Percentiles rank a stretch among this genome's conserved stretches.
phyloP scores from a whole-genome alignment of 2,797 vertebrate species.

The Harpagifer antarcticus region DNA sequence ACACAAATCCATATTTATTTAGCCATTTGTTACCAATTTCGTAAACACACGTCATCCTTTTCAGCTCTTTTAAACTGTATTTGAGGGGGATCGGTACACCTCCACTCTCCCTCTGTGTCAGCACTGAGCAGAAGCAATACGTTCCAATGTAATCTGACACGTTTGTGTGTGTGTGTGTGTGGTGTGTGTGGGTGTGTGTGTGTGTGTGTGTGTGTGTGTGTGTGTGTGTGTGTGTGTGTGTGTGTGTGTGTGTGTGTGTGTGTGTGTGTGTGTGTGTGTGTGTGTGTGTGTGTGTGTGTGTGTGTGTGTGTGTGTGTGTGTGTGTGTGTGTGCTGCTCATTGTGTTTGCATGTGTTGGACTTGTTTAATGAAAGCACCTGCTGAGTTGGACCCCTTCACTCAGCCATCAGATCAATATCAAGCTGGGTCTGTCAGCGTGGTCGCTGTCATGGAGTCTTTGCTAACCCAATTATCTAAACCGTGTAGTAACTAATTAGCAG shows the following conservation, averaged over 20 bases:
- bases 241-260: neutral
- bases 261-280: slow-evolving; percentile 1
- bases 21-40: slow-evolving; percentile 34
- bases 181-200: slow-evolving; percentile 33
- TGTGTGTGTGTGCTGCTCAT: slow-evolving; percentile 9
- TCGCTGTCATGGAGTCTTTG: slow-evolving; percentile 63
- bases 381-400: slow-evolving; percentile 63
- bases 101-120: slow-evolving; percentile 16
- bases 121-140: neutral
- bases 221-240: neutral
- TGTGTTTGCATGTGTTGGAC: slow-evolving; percentile 34
- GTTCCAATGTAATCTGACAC: slow-evolving; percentile 23
- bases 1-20: slow-evolving; percentile 47
- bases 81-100: slow-evolving; percentile 8
- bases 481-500: slow-evolving; percentile 63
- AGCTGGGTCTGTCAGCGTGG: slow-evolving; percentile 55
- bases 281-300: neutral
- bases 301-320: neutral
- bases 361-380: slow-evolving; percentile 69
- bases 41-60: slow-evolving; percentile 1
- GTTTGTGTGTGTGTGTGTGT: slow-evolving; percentile 3
- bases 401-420: slow-evolving; percentile 64
- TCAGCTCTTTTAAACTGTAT: slow-evolving; percentile 19
- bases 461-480: slow-evolving; percentile 70
- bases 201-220: slow-evolving; percentile 24